These are phyloP conservation scores for Tetragnatha versicolor DNA, from an alignment of 1,140 invertebrate species.

Conservation along the genomic window DNA sequence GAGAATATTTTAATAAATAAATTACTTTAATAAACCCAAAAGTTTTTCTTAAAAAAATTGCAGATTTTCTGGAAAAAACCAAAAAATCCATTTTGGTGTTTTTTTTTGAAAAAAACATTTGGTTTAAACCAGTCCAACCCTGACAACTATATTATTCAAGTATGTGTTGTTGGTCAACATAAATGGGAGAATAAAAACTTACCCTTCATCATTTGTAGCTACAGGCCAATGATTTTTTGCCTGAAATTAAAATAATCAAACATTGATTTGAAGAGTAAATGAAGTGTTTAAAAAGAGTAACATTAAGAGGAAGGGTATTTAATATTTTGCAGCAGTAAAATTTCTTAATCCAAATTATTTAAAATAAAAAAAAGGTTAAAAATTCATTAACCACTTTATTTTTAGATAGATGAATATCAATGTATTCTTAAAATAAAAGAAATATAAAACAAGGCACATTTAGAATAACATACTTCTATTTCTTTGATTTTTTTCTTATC, in stretches of 20 bases:
- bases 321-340: neutral
- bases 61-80: too few relatives aligned
- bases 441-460: neutral
- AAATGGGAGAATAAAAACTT: too few relatives aligned
- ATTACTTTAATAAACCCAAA: too few relatives aligned
- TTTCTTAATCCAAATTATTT: neutral
- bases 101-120: too few relatives aligned
- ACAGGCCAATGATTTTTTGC: slow-evolving; percentile 47
- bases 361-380: neutral
- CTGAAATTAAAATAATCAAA: slow-evolving; percentile 6
- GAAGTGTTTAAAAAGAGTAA: too few relatives aligned
- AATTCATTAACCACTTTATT: neutral
- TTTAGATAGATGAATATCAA: neutral
- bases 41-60: too few relatives aligned
- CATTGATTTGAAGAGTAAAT: neutral
- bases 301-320: neutral
- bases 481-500: slow-evolving; percentile 46
- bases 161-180: too few relatives aligned
- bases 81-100: too few relatives aligned
- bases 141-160: too few relatives aligned
- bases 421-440: neutral
- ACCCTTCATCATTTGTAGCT: slow-evolving; percentile 26
- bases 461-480: slow-evolving; percentile 19
- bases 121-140: too few relatives aligned
- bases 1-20: too few relatives aligned